These are phyloP conservation scores for Lepidostoma basale DNA, from an alignment of 1,140 invertebrate species.

Conservation along the genomic window DNA sequence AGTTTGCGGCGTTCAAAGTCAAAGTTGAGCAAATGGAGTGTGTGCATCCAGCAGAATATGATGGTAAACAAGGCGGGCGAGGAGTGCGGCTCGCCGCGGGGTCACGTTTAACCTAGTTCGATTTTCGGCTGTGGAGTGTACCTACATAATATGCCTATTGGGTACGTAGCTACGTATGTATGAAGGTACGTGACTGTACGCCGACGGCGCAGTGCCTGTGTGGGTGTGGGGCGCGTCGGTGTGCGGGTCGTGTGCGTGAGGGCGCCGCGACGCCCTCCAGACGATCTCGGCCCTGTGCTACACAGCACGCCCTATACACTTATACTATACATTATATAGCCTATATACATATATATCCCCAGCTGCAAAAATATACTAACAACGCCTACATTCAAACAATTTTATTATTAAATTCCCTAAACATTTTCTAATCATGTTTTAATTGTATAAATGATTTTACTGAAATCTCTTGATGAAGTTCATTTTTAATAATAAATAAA, in stretches of 20 bases:
- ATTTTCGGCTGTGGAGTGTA: slow-evolving; percentile 7
- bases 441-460: too few species aligned
- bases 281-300: slow-evolving; percentile 23
- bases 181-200: background rate
- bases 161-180: too few species aligned
- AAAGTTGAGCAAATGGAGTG: too few species aligned
- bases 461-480: too few species aligned
- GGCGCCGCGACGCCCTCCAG: slow-evolving; percentile 44
- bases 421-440: too few species aligned
- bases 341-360: slow-evolving; percentile 10
- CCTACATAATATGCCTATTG: background rate
- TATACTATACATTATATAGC: slow-evolving; percentile 11
- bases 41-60: too few species aligned
- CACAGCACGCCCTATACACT: background rate
- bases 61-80: too few species aligned
- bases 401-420: too few species aligned
- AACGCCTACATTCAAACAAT: too few species aligned
- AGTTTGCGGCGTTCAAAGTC: too few species aligned
- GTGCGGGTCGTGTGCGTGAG: slow-evolving; percentile 20
- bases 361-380: too few species aligned
- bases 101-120: slow-evolving; percentile 26
- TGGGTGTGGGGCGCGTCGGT: background rate
- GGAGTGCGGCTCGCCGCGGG: slow-evolving; percentile 2
- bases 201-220: background rate
- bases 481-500: too few species aligned